Evolutionary conservation across 2,113 vertebrate species (phyloP).

Genomic region (Pseudopodoces humilis): DNA sequence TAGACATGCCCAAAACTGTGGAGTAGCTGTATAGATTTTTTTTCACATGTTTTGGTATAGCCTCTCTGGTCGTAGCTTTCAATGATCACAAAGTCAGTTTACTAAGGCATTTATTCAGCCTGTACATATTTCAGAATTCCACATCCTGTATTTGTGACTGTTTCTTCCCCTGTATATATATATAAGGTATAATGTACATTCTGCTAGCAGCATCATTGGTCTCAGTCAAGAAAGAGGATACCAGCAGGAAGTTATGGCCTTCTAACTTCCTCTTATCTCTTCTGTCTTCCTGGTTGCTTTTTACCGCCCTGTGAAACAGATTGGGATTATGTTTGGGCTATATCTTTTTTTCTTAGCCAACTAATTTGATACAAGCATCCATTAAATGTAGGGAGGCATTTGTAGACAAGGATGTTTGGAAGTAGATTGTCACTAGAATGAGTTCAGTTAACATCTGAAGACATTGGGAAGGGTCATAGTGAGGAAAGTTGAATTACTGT

Average conservation of each 20-base stretch:
- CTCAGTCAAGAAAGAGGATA: background rate
- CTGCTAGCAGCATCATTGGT: background rate
- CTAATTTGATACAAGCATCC: background rate
- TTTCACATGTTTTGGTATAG: background rate
- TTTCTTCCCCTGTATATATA: background rate
- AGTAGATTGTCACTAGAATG: background rate
- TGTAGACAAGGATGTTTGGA: background rate
- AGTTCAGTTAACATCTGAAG: background rate
- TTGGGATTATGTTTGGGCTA: background rate
- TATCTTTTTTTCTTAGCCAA: background rate
- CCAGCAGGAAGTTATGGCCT: background rate
- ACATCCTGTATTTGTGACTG: background rate
- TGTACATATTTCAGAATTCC: background rate
- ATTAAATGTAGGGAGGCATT: background rate
- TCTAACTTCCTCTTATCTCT: background rate
- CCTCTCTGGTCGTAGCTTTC: background rate
- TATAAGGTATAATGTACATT: background rate
- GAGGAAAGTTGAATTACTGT: background rate
- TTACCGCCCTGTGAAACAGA: background rate
- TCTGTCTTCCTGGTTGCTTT: background rate
- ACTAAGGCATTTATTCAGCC: background rate
- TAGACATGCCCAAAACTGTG: background rate
- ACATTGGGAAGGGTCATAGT: background rate
- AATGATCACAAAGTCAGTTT: background rate
- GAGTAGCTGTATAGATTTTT: background rate